phyloP scores from a whole-genome alignment of 2,888 invertebrate species.

The Caradrina clavipalpis region DNA sequence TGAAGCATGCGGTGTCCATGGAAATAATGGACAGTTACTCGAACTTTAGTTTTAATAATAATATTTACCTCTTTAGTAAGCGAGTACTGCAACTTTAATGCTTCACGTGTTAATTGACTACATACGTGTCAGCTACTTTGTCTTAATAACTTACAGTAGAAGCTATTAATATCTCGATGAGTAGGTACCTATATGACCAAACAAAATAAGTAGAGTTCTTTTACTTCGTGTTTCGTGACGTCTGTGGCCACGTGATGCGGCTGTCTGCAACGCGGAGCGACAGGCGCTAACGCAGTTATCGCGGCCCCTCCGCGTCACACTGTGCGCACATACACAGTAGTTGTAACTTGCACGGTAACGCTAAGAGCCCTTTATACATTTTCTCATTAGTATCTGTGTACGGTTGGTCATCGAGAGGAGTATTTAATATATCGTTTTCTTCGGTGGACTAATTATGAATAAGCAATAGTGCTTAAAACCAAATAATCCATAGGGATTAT shows the following conservation, averaged over 20 bases:
- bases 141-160: constrained; percentile 8
- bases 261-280: constrained; percentile 25
- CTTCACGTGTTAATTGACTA: constrained; percentile 6
- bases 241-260: constrained; percentile 28
- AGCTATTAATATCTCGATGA: not conserved
- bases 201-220: not conserved
- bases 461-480: too few relatives aligned
- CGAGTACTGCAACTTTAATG: not conserved
- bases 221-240: not conserved
- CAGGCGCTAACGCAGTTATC: constrained; percentile 39
- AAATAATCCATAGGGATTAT: too few relatives aligned
- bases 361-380: too few relatives aligned
- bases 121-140: not conserved
- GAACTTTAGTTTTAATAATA: too few relatives aligned
- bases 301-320: constrained; percentile 2
- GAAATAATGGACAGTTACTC: not conserved
- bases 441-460: too few relatives aligned
- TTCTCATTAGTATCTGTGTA: too few relatives aligned
- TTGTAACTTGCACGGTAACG: too few relatives aligned
- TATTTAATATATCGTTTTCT: too few relatives aligned
- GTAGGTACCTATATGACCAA: not conserved
- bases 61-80: not conserved
- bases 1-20: too few relatives aligned
- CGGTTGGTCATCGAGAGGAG: too few relatives aligned
- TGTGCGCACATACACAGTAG: constrained; percentile 12